Evolutionary conservation across 2,888 invertebrate species (phyloP), one percentile per base, ranked within the genome.

Genomic region (Muschampia staudingeri): DNA sequence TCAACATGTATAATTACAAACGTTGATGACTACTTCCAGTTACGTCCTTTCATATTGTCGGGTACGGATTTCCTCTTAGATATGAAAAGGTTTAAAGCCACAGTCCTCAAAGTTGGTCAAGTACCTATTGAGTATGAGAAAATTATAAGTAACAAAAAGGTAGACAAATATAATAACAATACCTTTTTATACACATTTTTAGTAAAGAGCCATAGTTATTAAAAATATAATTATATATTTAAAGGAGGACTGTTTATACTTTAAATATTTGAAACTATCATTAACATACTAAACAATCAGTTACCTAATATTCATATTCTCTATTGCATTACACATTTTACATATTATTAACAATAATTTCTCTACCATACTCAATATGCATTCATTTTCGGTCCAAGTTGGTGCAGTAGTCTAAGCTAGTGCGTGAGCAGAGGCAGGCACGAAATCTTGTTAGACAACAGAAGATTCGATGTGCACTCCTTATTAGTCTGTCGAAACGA

Each of bases 401-500:
- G 11, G 25, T 12, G 25, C 25, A 19, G 34, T 34, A 0, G 11
- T 12, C 25, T 11, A 61, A 11, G 25, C 25, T 61, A 25, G 25
- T 25, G 61, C 25, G 9, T n/a, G 12, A 25, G 67, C 16, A 65
- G 30, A 65, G 67, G 34, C 30, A 34, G 19, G 16, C 34, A 37
- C 34, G 16, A 67, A 67, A 67, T 8, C 34, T 67, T 2, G 34
- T 67, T 34, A 67, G 8, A 72, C 48, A 34, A n/a, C 19, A 16
- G 61, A 61, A 34, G 56, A 37, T 75, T 75, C 67, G 73, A 44
- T 67, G 67, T 56, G 75, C 40, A 25, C 61, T 56, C 12, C 52
- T 70, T 76, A 44, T 70, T 70, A 61, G 76, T 61, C 61, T 61
- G 76, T 76, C 61, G 79, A 73, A 75, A 75, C 73, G 61, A 71